Base-by-base conservation (phyloP, 2,797 vertebrate species). In the Falco biarmicus region DNA sequence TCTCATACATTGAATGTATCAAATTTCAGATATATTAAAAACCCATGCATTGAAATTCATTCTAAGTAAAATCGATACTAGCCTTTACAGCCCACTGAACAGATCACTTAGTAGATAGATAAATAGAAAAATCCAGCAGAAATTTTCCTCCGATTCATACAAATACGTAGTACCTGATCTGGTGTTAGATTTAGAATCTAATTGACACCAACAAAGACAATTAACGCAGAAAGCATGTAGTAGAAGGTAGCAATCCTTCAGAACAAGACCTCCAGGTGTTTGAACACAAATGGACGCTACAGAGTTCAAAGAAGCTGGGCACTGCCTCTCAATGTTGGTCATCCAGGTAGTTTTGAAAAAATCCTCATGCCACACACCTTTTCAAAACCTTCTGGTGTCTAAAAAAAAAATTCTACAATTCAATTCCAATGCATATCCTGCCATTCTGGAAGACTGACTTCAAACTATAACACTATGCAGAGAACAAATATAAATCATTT, bases 1-100 rank as follows among this genome's bases (percentile, higher is more conserved):
- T 41, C 47, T 59, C 41, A 22, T 10, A 37, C 22, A 88, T 1
- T 51, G 12, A 70, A 45, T 8, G 11, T 11, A 78, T 7, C 22
- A 64, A 54, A 18, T 63, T 81, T 59, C 20, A 85, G 18, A 56
- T 24, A 63, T 7, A 61, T 11, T 66, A 19, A 78, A 90, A 90
- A n/a, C 45, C 3, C 10, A 1, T 41, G 20, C 0, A 0, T 11
- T 43, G 8, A 76, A 73, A 87, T 34, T 53, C 34, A 59, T 63
- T 89, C n/a, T 32, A 84, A 3, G 22, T 57, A 66, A 89, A 93
- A 90, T 56, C 29, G 37, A 53, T 6, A 71, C 10, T 24, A 4
- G 0, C 15, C 9, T 16, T 47, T 65, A 80, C 69, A 93, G n/a
- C 5, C 18, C 26, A 70, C 3, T 59, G 13, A 71, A 54, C 0